phyloP scores from a whole-genome alignment of 1,140 invertebrate species.

The Cheumatopsyche charites region DNA sequence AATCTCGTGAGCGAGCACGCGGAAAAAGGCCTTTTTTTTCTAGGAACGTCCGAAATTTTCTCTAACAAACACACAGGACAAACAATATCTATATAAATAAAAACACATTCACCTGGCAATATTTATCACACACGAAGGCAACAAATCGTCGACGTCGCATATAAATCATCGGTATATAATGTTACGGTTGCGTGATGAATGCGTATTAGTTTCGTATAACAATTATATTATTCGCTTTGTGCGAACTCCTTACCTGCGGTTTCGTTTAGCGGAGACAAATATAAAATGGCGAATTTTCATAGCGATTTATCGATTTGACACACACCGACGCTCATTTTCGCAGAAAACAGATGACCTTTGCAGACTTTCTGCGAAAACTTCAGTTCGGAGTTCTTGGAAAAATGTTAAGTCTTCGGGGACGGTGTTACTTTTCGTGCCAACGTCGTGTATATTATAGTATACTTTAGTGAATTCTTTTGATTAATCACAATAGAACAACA shows the following conservation, averaged over 20 bases:
- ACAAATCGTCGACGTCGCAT: conserved; percentile 16
- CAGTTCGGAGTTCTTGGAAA: too few species aligned
- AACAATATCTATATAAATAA: conserved; percentile 3
- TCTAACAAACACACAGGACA: not conserved
- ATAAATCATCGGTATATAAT: conserved; percentile 23
- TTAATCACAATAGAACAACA: too few species aligned
- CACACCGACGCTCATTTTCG: too few species aligned
- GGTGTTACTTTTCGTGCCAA: too few species aligned
- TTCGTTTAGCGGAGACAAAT: conserved; percentile 4
- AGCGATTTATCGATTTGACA: too few species aligned
- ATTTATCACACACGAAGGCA: conserved; percentile 28
- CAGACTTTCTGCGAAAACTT: too few species aligned
- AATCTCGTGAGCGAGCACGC: not conserved
- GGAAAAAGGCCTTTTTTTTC: not conserved
- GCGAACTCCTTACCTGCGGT: not conserved
- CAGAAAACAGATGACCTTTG: too few species aligned
- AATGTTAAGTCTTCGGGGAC: too few species aligned
- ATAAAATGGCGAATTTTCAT: not conserved
- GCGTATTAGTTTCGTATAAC: conserved; percentile 24
- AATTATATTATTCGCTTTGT: conserved; percentile 21
- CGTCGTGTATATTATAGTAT: too few species aligned
- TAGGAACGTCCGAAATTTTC: not conserved
- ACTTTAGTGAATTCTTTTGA: too few species aligned
- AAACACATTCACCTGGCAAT: not conserved
- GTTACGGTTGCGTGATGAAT: conserved; percentile 21